Base-by-base conservation (phyloP, 2,888 invertebrate species). In the Lasius platythorax region DNA sequence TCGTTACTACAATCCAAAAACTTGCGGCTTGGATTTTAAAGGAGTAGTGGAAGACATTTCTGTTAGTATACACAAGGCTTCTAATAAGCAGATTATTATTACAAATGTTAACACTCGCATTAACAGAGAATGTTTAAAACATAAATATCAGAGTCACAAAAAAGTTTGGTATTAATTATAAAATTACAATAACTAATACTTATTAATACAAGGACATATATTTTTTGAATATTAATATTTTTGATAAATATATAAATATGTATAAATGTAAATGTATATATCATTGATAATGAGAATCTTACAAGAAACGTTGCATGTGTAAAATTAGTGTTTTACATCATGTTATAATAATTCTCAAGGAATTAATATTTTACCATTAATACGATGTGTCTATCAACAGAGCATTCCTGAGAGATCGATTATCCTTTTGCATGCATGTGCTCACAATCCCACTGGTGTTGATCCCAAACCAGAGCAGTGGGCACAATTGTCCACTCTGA, bases 361-460 rank as follows among this genome's bases (percentile, higher is more conserved):
- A 64, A 67, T 67, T 61, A 63, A 30, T 85, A 70, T 40, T 46
- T 84, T 9, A 23, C n/a, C n/a, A 30, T 12, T 37, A 50, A 78
- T 46, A 5, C 6, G 18, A 37, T 66, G 30, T 87, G 79, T 83
- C 12, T 79, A 50, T 86, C 96, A 96, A 11, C 95, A 99, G 98
- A 98, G 98, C 96, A 98, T 99, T 67, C 99, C 99, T 0, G 97
- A 98, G 93, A 97, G 97, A 74, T 98, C 99, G 0, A 96, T 99
- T 12, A 97, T 99, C 91, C 95, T 99, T 83, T 95, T 99, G 58
- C 99, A 99, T 95, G 99, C 99, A 0, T 99, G 99, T 95, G 99
- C 99, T 9, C 99, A 99, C 95, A 99, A 99, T 96, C 99, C 99
- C 18, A 99, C 99, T 40, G 99, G 99, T 23, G 98, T 99, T 3